Evolutionary conservation across 2,888 invertebrate genomes (phyloP), one percentile per base, ranked within the genome.

Genomic region (Axea sp.): DNA sequence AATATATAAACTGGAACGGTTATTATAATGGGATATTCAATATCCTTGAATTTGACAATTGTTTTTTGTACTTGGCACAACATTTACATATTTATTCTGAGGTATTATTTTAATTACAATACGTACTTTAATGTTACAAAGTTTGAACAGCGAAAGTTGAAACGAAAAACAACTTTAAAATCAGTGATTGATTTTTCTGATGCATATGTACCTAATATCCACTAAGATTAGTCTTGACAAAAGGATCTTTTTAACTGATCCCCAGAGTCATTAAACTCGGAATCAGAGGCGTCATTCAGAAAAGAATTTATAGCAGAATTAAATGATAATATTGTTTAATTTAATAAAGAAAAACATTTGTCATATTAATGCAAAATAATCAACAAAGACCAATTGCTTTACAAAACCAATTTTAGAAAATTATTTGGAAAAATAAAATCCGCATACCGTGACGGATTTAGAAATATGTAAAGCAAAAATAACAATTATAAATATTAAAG

Each of bases 311-410:
- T 7, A 5, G 24, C 24, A 17, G 33, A 33, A 41, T 37, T 33
- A 65, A 26, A 33, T 15, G 31, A 31, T 33, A 65, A 45, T 45
- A 30, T 9, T 45, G 22, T 37, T 67, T 53, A 47, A 67, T 47
- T 55, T 45, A 47, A 67, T 67, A 67, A 55, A 53, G 22, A 28
- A 19, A 37, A 51, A 26, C 35, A 53, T 35, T 39, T 12, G 19
- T 33, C 28, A 51, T 2, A 22, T 8, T 33, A 22, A 24, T 43
- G 51, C 15, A 31, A 26, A 64, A 64, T 62, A 62, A 62, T 28
- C 49, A 31, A 31, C 19, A 14, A 12, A 30, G 41, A 60, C 49
- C 37, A 60, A 47, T 60, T 49, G 37, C 11, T 45, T 35, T 8
- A 22, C 19, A 14, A 7, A 11, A 22, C 24, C 5, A n/a, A 15